Base-by-base conservation (phyloP, 2,888 invertebrate species). In the Cremastobaeus sp. region DNA sequence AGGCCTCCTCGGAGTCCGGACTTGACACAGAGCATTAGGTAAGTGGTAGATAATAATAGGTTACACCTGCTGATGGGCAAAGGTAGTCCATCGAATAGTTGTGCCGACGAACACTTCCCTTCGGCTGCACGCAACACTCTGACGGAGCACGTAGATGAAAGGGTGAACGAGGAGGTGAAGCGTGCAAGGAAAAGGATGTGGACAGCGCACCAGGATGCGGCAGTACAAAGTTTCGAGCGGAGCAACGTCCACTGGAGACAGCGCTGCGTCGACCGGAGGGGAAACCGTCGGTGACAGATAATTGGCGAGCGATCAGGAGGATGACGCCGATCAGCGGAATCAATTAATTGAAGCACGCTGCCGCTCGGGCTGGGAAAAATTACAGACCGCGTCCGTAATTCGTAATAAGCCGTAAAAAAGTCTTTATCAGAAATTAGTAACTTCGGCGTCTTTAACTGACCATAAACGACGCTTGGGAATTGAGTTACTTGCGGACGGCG, bases 21-120 rank as follows among this genome's bases (percentile, higher is more conserved):
- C 81, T 86, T 86, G 86, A 85, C 85, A 85, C 79, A 82, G 81
- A 78, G 83, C 82, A 84, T 86, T 86, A 85, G 86, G 83, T 86
- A 87, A 87, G 86, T 87, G 87, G 85, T 83, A 84, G 85, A 86
- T 87, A 87, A 87, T 87, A 80, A 86, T 86, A 86, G 85, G 87
- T 87, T 87, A 85, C 86, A 87, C 85, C 83, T 82, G 83, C 82
- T 83, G 86, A 85, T 85, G 84, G 85, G 78, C 79, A 77, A 82
- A 82, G 84, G 83, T 81, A 81, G 81, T 83, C 80, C 77, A 81
- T 83, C 82, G 81, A 79, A 79, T 77, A 79, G 77, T 66, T 76
- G 59, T 48, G 75, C 74, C 76, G 79, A 72, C 76, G 77, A 77
- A 77, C 74, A 75, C 76, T 78, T 74, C 75, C 76, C 78, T 76